Percentiles rank a stretch among this genome's conserved stretches.
phyloP scores from a whole-genome alignment of 35 echinoderm and acorn worm genomes.

The Ophioderma brevispina region DNA sequence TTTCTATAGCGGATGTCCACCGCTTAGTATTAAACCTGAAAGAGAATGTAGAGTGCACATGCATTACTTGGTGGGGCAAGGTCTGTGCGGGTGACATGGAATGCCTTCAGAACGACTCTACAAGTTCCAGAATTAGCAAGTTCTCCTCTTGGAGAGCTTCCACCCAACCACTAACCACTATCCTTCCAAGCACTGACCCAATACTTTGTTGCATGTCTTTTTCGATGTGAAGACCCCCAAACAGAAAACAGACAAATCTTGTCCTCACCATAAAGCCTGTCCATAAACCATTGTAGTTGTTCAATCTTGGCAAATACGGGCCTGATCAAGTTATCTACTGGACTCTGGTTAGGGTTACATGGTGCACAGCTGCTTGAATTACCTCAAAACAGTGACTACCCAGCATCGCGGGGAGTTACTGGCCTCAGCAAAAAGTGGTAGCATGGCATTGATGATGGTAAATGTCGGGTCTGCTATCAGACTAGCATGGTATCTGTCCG shows the following conservation, averaged over 20 bases:
- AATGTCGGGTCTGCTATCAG: not conserved
- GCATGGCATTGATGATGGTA: slow-evolving; percentile 3
- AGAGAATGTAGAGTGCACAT: not conserved
- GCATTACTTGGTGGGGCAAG: slow-evolving; percentile 55
- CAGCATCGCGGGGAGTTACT: slow-evolving; percentile 7
- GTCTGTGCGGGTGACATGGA: slow-evolving; percentile 31
- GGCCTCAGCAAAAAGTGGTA: slow-evolving; percentile 40
- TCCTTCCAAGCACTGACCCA: slow-evolving; percentile 28
- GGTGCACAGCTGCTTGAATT: slow-evolving; percentile 26
- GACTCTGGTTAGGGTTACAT: slow-evolving; percentile 34
- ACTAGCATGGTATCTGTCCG: slow-evolving; percentile 49
- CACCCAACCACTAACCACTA: slow-evolving; percentile 44
- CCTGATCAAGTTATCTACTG: slow-evolving; percentile 18
- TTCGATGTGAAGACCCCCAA: slow-evolving; percentile 37
- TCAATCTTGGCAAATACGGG: slow-evolving; percentile 16
- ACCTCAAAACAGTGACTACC: not conserved
- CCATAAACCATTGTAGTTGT: slow-evolving; percentile 23
- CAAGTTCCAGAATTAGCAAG: slow-evolving; percentile 31
- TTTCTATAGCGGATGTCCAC: no score
- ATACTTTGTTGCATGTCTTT: slow-evolving; percentile 17
- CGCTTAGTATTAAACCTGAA: no score
- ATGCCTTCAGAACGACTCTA: slow-evolving; percentile 18
- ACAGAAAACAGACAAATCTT: slow-evolving; percentile 9
- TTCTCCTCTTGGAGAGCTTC: not conserved
- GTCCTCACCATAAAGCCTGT: not conserved